Base-by-base conservation (phyloP, 1,140 invertebrate genomes). In the Watersipora subatra region DNA sequence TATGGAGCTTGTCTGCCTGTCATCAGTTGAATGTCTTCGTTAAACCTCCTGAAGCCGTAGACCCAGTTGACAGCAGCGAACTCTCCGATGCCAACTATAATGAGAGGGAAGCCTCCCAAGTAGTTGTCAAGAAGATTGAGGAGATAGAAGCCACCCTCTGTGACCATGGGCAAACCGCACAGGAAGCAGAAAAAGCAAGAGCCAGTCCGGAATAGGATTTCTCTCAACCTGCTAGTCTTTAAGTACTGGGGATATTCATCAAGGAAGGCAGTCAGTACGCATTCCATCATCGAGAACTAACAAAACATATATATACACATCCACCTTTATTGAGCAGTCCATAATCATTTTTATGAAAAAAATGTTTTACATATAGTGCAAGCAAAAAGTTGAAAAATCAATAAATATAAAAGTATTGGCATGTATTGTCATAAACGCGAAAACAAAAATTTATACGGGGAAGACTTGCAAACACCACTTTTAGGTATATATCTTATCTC, bases 71-170 rank as follows among this genome's bases (percentile, higher is more conserved):
- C 86, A 0, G 89, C 82, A 57, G 89, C 84, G 63, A 88, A 86
- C 77, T 92, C 89, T 28, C 83, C 82, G 57, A 90, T 65, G 25
- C 77, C 80, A 63, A 91, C 89, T 25, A 92, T 79, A 22, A 91
- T 75, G 1, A 91, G 87, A 25, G 89, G 90, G 85, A 89, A 91
- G 70, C 89, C 91, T 27, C 89, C 88, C 0, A 89, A 88, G 73
- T 91, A 90, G 73, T 89, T 89, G 73, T 91, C 89, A 83, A 91
- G 88, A 64, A 92, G 72, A 73, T 90, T 88, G 12, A 91, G 79
- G 85, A 89, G 87, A 74, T 89, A 90, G 84, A 90, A 89, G 15
- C 89, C 89, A 72, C 88, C 86, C 68, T 86, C 78, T 25, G 85
- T 86, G 17, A 87, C 83, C 86, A 88, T 87, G 0, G 86, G 85